A percentile compares a stretch with the other conserved stretches of the same genome.
These are phyloP conservation scores for Thera obeliscata DNA, from an alignment of 2,888 invertebrate species.

Conservation along the genomic window DNA sequence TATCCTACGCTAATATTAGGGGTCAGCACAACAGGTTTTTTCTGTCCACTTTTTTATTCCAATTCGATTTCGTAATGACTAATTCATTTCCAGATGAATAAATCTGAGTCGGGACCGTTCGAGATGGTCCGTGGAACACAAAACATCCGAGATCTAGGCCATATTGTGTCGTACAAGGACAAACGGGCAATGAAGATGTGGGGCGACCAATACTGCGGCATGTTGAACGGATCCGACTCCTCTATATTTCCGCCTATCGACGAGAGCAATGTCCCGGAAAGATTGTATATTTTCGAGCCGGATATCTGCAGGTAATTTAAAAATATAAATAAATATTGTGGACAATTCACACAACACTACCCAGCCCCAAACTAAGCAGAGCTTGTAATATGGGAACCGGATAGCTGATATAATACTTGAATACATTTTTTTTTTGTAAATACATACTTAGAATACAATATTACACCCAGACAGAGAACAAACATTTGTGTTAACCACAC, in stretches of 20 bases:
- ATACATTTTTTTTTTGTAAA: too few species aligned
- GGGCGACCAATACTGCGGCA: constrained; percentile 77
- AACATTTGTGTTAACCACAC: too few species aligned
- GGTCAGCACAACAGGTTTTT: too few species aligned
- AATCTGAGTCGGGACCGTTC: constrained; percentile 80
- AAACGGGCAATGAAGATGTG: constrained; percentile 62
- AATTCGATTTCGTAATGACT: too few species aligned
- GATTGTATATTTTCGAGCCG: constrained; percentile 78
- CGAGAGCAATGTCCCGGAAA: constrained; percentile 59
- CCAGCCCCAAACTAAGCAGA: too few species aligned
- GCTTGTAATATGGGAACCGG: too few species aligned
- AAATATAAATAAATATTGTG: too few species aligned
- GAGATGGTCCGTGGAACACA: constrained; percentile 81
- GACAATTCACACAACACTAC: too few species aligned
- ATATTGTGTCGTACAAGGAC: constrained; percentile 75
- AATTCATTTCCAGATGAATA: constrained; percentile 74
- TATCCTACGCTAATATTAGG: not conserved
- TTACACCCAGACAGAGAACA: too few species aligned
- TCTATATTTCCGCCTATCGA: constrained; percentile 82
- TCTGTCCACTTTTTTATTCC: too few species aligned
- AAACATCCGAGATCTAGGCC: constrained; percentile 75
- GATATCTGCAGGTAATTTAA: constrained; percentile 85
- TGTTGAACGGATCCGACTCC: constrained; percentile 83
- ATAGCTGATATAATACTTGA: too few species aligned
- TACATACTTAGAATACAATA: too few species aligned